Evolutionary conservation across 2,797 vertebrate species (phyloP).

Genomic region (Lacerta bilineata): DNA sequence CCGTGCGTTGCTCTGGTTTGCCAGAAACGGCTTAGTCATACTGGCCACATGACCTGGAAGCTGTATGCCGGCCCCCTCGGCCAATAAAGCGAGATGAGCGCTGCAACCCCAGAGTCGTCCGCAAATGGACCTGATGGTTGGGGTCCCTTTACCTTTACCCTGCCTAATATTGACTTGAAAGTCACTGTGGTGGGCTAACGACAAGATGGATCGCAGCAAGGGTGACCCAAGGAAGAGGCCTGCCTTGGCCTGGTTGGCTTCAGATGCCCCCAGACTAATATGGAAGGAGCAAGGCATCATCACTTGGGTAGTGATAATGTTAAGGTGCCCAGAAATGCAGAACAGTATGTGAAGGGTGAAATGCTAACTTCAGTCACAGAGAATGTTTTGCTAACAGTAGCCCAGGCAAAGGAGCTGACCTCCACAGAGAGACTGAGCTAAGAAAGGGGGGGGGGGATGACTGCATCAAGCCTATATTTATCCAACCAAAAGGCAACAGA

Average conservation of each 20-base stretch:
- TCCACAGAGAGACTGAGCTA: neutral
- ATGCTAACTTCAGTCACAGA: neutral
- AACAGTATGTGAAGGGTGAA: constrained; percentile 12
- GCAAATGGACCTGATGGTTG: too few relatives aligned
- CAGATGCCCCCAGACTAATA: neutral
- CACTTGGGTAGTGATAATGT: neutral
- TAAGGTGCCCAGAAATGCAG: neutral
- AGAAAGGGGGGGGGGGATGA: neutral
- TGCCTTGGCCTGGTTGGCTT: too few relatives aligned
- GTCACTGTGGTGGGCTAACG: neutral
- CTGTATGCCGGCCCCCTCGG: too few relatives aligned
- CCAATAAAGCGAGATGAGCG: too few relatives aligned
- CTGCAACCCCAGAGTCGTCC: too few relatives aligned
- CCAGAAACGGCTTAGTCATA: too few relatives aligned
- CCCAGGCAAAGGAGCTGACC: neutral
- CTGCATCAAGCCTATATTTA: constrained; percentile 8
- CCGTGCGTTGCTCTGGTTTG: too few relatives aligned
- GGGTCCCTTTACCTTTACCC: too few relatives aligned
- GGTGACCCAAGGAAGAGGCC: neutral
- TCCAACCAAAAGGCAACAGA: neutral
- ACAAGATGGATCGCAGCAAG: neutral
- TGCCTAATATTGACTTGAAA: neutral
- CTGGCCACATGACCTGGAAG: too few relatives aligned
- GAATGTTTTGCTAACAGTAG: constrained; percentile 11
- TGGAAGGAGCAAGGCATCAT: neutral